Evolutionary conservation across 2,797 vertebrate species (phyloP).

Genomic region (Anguilla pacifica): DNA sequence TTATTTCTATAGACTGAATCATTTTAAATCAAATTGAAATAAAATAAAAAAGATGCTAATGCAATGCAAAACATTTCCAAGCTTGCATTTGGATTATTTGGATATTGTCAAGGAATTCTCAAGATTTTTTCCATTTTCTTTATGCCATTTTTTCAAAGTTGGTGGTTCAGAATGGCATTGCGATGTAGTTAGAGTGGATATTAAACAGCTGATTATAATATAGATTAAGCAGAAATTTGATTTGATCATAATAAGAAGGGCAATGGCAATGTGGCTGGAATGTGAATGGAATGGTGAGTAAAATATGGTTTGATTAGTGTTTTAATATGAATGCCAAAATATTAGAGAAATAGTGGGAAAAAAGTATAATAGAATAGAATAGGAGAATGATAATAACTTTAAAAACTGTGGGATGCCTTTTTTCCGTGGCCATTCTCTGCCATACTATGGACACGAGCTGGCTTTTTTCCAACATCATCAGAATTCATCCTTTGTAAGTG

Average conservation of each 20-base stretch:
- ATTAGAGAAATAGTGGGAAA: neutral
- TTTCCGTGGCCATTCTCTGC: neutral
- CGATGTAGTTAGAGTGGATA: neutral
- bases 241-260: neutral
- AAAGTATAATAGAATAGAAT: neutral
- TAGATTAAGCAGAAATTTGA: neutral
- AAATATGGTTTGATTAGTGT: neutral
- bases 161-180: neutral
- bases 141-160: too few relatives aligned
- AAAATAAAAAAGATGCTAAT: conserved; percentile 6
- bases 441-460: neutral
- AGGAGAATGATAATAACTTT: neutral
- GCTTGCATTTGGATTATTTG: too few relatives aligned
- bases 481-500: neutral
- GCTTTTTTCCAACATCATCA: neutral
- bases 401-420: neutral
- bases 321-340: neutral
- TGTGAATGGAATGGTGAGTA: neutral
- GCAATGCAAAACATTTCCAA: neutral
- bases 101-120: neutral
- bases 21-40: neutral
- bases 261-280: neutral
- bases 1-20: neutral
- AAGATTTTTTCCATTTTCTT: too few relatives aligned
- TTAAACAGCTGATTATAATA: neutral